Evolutionary conservation across 1,140 invertebrate species (phyloP).

Genomic region (Cyrtorhinus lividipennis): DNA sequence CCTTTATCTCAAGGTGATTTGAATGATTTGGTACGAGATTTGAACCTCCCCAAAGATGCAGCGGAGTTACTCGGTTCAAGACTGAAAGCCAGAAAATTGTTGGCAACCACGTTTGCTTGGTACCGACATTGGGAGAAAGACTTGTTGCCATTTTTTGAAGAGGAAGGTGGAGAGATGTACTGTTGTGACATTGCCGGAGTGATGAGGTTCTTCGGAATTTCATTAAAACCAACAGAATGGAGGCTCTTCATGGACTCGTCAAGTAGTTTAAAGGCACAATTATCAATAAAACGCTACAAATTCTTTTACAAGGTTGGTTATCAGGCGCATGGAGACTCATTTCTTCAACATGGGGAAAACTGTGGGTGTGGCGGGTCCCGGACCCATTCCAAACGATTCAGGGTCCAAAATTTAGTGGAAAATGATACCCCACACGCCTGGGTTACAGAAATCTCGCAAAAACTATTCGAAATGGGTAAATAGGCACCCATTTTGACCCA

Average conservation of each 20-base stretch:
- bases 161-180: background rate
- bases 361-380: too few species aligned
- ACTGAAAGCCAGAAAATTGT: background rate
- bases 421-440: too few species aligned
- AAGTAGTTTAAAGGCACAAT: too few species aligned
- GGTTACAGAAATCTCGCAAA: too few species aligned
- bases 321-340: too few species aligned
- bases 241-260: background rate
- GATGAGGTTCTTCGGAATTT: background rate
- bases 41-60: background rate
- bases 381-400: too few species aligned
- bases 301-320: too few species aligned
- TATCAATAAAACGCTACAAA: too few species aligned
- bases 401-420: too few species aligned
- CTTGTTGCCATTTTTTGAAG: background rate
- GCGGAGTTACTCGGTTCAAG: background rate
- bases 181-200: background rate
- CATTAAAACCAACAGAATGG: background rate
- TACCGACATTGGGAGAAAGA: background rate
- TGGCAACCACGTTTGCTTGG: background rate
- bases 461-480: too few species aligned
- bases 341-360: too few species aligned
- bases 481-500: too few species aligned
- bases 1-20: slow-evolving; percentile 11
- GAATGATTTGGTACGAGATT: slow-evolving; percentile 3